Evolutionary conservation across 2,888 invertebrate species (phyloP).

Genomic region (Cheilosia scutellata): DNA sequence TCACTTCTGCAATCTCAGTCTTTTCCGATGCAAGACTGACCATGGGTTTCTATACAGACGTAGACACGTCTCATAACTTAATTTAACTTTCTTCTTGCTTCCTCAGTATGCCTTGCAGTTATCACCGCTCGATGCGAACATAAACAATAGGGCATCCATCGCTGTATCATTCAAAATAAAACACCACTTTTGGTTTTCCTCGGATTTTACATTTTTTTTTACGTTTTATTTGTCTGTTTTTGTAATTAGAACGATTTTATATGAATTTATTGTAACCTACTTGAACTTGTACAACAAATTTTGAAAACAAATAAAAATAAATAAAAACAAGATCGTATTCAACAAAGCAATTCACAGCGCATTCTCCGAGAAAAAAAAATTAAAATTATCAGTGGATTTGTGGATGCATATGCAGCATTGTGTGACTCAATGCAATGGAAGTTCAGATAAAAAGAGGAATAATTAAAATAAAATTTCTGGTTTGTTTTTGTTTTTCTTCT

Average conservation of each 20-base stretch:
- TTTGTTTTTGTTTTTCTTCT: constrained; percentile 25
- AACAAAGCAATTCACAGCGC: constrained; percentile 71
- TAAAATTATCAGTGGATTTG: constrained; percentile 8
- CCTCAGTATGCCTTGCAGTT: too few relatives aligned
- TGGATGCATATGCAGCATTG: constrained; percentile 15
- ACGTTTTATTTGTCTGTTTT: constrained; percentile 26
- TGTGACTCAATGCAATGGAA: constrained; percentile 12
- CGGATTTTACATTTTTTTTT: constrained; percentile 69
- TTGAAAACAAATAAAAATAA: constrained; percentile 19
- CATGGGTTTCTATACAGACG: too few relatives aligned
- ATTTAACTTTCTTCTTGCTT: too few relatives aligned
- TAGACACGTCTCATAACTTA: too few relatives aligned
- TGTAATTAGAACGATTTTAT: constrained; percentile 40
- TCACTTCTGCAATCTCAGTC: too few relatives aligned
- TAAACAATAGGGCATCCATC: too few relatives aligned
- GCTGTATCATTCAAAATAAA: constrained; percentile 29
- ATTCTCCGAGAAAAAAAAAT: constrained; percentile 65
- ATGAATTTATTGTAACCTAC: constrained; percentile 57
- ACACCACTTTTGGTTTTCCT: constrained; percentile 50
- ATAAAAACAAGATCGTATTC: constrained; percentile 25
- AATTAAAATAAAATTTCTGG: constrained; percentile 49
- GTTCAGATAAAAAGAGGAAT: constrained; percentile 13
- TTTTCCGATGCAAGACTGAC: too few relatives aligned
- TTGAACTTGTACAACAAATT: constrained; percentile 52
- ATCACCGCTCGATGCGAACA: too few relatives aligned